Evolutionary conservation across 2,797 vertebrate genomes (phyloP), one percentile per base, ranked within the genome.

Genomic region (Lepus oiostolus): DNA sequence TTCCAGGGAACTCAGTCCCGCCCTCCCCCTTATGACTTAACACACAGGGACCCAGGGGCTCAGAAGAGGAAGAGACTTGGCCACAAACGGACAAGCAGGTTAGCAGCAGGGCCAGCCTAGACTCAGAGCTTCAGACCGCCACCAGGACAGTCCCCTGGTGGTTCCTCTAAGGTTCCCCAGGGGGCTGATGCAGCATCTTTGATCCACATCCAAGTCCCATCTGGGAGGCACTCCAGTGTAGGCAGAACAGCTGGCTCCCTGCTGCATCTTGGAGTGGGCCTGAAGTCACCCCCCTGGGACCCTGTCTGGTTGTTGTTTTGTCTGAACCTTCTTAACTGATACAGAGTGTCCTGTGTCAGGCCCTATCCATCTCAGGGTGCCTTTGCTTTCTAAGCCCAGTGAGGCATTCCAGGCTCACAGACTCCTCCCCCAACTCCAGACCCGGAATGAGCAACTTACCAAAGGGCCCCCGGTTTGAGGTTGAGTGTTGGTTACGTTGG

Each of bases 401-500:
- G 30, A 91, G 42, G 24, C 47, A 2, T 79, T 93, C 35, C 42
- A 85, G 58, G 30, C 38, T 85, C 62, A 67, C 63, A 22, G 74
- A 65, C 77, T 88, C 42, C 65, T 93, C 81, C 22, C 54, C 19
- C 21, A 80, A 19, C 1, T 14, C 32, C 22, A 24, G 2, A 22
- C 71, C 79, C 67, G 58, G 71, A 87, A 54, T 63, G 74, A 84
- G 24, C 10, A 52, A 70, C 42, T 90, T 30, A 47, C 77, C 24
- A 26, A 65, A 88, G 32, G 85, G 35, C 16, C 60, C 70, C 42
- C 60, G 7, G 74, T 21, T 76, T 60, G 75, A 30, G 17, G 28
- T 38, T 80, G 54, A 86, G 32, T 58, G 93, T 94, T 75, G 28
- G 35, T 47, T 88, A 19, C 68, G 28, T 77, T 85, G 85, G 67